Evolutionary conservation across 2,113 vertebrate genomes (phyloP).

Genomic region (Crotalus viridis): DNA sequence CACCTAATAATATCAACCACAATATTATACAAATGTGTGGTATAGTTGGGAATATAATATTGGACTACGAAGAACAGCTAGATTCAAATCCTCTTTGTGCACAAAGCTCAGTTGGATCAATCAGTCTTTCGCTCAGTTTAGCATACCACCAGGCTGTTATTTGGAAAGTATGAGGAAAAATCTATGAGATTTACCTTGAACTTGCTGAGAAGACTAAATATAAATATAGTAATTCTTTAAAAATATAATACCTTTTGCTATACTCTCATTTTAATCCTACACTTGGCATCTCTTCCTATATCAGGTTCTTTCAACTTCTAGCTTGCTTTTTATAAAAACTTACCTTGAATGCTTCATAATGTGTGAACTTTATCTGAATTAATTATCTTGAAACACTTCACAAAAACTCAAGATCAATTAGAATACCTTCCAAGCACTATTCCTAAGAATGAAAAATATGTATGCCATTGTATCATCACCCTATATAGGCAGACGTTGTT

Average conservation of each 20-base stretch:
- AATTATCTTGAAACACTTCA: conserved; percentile 14
- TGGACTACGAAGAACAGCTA: not conserved
- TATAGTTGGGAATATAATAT: not conserved
- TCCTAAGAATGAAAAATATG: conserved; percentile 2
- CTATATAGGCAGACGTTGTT: not conserved
- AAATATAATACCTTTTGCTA: not conserved
- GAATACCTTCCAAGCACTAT: not conserved
- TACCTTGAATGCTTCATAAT: conserved; percentile 7
- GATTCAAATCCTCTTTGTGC: not conserved
- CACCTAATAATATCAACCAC: not conserved
- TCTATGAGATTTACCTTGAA: not conserved
- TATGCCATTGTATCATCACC: not conserved
- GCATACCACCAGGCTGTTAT: not conserved
- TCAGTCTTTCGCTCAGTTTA: not conserved
- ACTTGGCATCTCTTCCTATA: not conserved
- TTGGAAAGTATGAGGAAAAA: not conserved
- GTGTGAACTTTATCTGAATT: conserved; percentile 20
- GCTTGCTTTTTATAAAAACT: conserved; percentile 8
- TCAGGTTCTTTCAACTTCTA: not conserved
- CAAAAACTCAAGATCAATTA: not conserved
- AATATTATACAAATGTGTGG: not conserved
- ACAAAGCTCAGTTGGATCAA: not conserved
- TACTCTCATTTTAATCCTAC: not conserved
- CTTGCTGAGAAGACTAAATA: not conserved
- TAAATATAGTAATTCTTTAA: not conserved